Conservation (phyloP, 2,888 invertebrate genomes). For the Eristalinus sepulchralis region DNA sequence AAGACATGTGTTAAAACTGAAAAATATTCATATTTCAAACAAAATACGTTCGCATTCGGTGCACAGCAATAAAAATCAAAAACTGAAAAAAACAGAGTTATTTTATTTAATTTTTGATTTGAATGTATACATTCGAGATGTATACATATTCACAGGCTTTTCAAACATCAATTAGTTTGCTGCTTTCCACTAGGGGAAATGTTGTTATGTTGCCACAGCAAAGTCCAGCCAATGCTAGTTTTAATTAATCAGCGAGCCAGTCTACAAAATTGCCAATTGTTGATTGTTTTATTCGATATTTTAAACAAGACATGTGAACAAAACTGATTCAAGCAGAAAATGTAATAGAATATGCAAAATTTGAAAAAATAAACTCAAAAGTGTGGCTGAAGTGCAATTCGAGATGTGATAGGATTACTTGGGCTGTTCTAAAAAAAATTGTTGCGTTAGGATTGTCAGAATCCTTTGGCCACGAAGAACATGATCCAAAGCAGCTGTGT, state of each 20-base stretch:
- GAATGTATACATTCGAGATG: neutral
- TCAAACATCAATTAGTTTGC: neutral
- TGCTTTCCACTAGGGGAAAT: neutral
- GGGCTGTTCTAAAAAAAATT: neutral
- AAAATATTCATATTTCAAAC: constrained; percentile 31
- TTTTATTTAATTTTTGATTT: constrained; percentile 12
- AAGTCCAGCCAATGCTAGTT: constrained; percentile 14
- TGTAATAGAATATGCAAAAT: constrained; percentile 26
- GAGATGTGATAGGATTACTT: neutral
- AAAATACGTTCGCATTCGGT: constrained; percentile 71
- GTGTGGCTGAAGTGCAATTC: constrained; percentile 7
- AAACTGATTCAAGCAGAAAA: constrained; percentile 11
- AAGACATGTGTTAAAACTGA: constrained; percentile 65
- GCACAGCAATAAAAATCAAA: constrained; percentile 59
- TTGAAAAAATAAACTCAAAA: constrained; percentile 4
- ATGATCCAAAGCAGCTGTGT: neutral
- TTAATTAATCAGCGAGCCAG: constrained; percentile 7
- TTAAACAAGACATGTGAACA: constrained; percentile 7
- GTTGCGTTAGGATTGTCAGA: neutral
- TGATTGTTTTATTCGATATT: constrained; percentile 9
- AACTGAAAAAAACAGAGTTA: constrained; percentile 48
- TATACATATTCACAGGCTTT: neutral
- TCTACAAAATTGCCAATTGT: constrained; percentile 10
- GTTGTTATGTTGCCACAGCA: constrained; percentile 3
- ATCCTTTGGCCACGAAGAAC: neutral